These are phyloP conservation scores for Platynereis dumerilii DNA, from an alignment of 2,888 invertebrate species.

Conservation along the genomic window DNA sequence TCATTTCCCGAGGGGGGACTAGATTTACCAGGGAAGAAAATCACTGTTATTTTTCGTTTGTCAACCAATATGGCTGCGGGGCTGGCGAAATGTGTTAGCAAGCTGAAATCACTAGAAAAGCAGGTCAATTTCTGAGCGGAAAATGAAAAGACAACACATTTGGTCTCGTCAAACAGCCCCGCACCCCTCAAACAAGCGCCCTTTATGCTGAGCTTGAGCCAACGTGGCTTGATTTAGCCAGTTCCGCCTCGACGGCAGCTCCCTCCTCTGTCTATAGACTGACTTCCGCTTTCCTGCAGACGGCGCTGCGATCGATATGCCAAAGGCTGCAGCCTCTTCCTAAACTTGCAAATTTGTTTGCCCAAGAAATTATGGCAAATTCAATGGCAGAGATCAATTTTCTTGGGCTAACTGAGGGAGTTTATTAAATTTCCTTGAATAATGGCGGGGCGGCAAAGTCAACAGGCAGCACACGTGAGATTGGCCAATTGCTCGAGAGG, in stretches of 20 bases:
- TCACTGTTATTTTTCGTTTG: too few relatives aligned
- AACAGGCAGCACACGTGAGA: background rate
- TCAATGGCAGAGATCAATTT: constrained; percentile 10
- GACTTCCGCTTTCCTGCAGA: too few relatives aligned
- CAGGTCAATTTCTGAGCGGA: background rate
- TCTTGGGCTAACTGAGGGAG: background rate
- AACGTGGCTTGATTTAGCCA: too few relatives aligned
- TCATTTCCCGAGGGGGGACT: too few relatives aligned
- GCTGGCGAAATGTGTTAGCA: background rate
- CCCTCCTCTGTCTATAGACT: too few relatives aligned
- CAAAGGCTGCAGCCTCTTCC: background rate
- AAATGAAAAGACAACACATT: constrained; percentile 17
- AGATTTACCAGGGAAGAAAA: too few relatives aligned
- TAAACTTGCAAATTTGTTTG: constrained; percentile 11
- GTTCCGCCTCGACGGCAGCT: too few relatives aligned
- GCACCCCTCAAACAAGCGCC: background rate
- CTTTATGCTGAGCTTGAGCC: constrained; percentile 4
- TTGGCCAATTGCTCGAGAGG: background rate
- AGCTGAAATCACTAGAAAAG: constrained; percentile 1
- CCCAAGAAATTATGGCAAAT: constrained; percentile 13
- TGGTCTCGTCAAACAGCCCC: background rate
- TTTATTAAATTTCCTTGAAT: constrained; percentile 10
- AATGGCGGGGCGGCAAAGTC: background rate
- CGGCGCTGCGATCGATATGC: too few relatives aligned
- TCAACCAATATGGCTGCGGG: too few relatives aligned